These are phyloP conservation scores for Lydus trimaculatus DNA, from an alignment of 2,888 invertebrate species.

Conservation along the genomic window DNA sequence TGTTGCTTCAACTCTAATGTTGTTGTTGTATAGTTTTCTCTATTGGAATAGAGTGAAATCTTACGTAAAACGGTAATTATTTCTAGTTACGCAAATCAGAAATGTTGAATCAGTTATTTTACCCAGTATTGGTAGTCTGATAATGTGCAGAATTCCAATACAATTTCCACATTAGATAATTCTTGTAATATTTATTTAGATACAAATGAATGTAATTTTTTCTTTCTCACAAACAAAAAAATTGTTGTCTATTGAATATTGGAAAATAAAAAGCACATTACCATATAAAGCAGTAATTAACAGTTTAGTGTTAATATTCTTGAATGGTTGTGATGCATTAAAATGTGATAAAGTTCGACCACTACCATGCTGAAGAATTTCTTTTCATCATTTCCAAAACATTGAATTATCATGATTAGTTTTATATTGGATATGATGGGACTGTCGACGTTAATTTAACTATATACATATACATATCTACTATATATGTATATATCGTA, in stretches of 20 bases:
- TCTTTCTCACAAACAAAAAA: too few species aligned
- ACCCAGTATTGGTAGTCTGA: slow-evolving; percentile 6
- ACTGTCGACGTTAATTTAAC: background rate
- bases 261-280: background rate
- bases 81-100: slow-evolving; percentile 38
- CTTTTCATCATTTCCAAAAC: background rate
- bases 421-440: background rate
- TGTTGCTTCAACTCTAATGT: slow-evolving; percentile 13
- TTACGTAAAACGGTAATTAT: slow-evolving; percentile 39
- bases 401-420: too few species aligned
- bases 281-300: slow-evolving; percentile 18
- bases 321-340: slow-evolving; percentile 27
- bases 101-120: slow-evolving; percentile 28
- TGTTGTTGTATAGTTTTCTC: slow-evolving; percentile 17
- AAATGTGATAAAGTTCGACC: slow-evolving; percentile 21
- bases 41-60: slow-evolving; percentile 19
- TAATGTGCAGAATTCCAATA: slow-evolving; percentile 25
- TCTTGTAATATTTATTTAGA: background rate
- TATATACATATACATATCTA: background rate
- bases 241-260: background rate
- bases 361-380: background rate
- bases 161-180: background rate
- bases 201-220: too few species aligned
- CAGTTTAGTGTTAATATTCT: slow-evolving; percentile 25
- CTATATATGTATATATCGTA: background rate